Percentiles rank a stretch among this genome's conserved stretches.
These are phyloP conservation scores for Drosophila nr. perissopoda DNA, from an alignment of 2,888 invertebrate genomes.

Conservation along the genomic window DNA sequence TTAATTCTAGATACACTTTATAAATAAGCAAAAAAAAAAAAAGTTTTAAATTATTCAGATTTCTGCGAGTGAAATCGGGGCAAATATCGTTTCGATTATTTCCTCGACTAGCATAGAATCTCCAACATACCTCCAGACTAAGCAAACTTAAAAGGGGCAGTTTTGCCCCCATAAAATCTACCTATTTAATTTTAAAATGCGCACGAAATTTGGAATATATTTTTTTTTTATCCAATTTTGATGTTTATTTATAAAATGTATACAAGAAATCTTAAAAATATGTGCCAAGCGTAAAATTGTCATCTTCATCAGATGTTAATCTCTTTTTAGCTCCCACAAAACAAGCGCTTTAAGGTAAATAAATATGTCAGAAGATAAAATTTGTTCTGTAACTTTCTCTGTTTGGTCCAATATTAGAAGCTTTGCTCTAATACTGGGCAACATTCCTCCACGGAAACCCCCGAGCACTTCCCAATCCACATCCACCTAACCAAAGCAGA, in stretches of 20 bases:
- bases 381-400: neutral
- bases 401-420: neutral
- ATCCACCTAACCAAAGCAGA: neutral
- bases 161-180: neutral
- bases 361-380: neutral
- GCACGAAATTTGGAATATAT: neutral
- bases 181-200: neutral
- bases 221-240: neutral
- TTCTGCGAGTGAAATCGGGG: neutral
- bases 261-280: conserved; percentile 2
- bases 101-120: neutral
- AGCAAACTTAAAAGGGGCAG: neutral
- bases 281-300: conserved; percentile 7
- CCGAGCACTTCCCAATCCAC: neutral
- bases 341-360: neutral
- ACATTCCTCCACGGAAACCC: neutral
- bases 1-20: neutral
- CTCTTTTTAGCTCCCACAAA: conserved; percentile 3
- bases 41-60: neutral
- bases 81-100: no score
- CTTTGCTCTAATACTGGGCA: neutral
- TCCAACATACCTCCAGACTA: neutral
- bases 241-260: conserved; percentile 1
- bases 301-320: conserved; percentile 8
- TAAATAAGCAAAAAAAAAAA: neutral